These are phyloP conservation scores for Anorthoa munda DNA, from an alignment of 2,888 invertebrate genomes.

Conservation along the genomic window DNA sequence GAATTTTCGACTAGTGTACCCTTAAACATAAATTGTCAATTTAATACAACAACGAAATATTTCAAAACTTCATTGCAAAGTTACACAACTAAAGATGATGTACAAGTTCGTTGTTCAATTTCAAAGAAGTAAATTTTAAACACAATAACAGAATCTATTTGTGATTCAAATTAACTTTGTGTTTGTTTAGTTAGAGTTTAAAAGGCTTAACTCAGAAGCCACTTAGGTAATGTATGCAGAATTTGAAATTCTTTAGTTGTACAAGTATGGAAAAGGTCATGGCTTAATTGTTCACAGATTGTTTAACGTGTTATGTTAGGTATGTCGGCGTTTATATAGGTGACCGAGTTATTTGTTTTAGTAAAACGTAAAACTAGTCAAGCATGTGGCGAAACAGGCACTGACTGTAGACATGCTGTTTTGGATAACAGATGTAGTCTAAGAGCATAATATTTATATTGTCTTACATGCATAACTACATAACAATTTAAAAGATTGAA, in stretches of 20 bases:
- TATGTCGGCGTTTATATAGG: not conserved
- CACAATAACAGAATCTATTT: slow-evolving; percentile 54
- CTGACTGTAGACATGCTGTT: not conserved
- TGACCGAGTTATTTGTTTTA: not conserved
- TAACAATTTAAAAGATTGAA: too few species aligned
- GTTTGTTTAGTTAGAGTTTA: slow-evolving; percentile 54
- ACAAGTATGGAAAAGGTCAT: slow-evolving; percentile 44
- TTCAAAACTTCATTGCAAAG: slow-evolving; percentile 49
- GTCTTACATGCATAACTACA: too few species aligned
- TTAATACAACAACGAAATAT: slow-evolving; percentile 38
- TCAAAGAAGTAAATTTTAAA: slow-evolving; percentile 45
- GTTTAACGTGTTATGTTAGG: slow-evolving; percentile 20
- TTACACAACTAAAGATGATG: slow-evolving; percentile 45
- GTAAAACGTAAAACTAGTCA: not conserved
- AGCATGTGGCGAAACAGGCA: not conserved
- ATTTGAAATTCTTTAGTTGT: slow-evolving; percentile 52
- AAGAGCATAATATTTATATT: not conserved
- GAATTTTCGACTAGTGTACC: not conserved
- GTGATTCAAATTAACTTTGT: slow-evolving; percentile 63
- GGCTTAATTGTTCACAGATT: slow-evolving; percentile 24
- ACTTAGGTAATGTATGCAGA: slow-evolving; percentile 45
- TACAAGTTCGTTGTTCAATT: slow-evolving; percentile 41
- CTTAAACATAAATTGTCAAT: slow-evolving; percentile 19
- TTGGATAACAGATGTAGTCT: not conserved
- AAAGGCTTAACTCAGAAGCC: slow-evolving; percentile 38